Evolutionary conservation across 2,888 invertebrate species (phyloP).

Genomic region (Acanthoscelides obtectus): DNA sequence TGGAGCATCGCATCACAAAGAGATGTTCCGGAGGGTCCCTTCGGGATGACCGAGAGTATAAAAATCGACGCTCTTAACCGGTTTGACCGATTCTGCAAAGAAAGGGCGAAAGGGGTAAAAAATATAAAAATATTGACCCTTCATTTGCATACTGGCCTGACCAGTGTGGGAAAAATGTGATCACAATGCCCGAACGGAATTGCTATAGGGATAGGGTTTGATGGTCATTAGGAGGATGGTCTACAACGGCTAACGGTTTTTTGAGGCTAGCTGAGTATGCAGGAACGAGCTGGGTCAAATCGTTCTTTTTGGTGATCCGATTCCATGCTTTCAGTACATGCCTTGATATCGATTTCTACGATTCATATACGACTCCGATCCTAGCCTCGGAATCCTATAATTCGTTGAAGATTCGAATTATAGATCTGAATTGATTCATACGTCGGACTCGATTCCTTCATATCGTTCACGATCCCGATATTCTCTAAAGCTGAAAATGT

Average conservation of each 20-base stretch:
- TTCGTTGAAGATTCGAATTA: too few relatives aligned
- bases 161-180: constrained; percentile 32
- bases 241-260: constrained; percentile 20
- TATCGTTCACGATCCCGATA: too few relatives aligned
- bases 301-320: too few relatives aligned
- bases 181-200: constrained; percentile 6
- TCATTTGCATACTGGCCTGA: constrained; percentile 44
- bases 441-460: too few relatives aligned
- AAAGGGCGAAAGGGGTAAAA: constrained; percentile 23
- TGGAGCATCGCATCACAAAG: neutral
- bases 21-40: neutral
- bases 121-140: constrained; percentile 42
- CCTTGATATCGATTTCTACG: too few relatives aligned
- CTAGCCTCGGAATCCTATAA: too few relatives aligned
- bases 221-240: constrained; percentile 11
- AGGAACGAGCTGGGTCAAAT: neutral
- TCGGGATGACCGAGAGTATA: constrained; percentile 22
- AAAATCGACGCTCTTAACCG: constrained; percentile 40
- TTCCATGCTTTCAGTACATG: too few relatives aligned
- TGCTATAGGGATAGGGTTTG: constrained; percentile 3
- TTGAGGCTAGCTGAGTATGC: constrained; percentile 11
- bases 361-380: too few relatives aligned
- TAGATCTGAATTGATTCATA: too few relatives aligned
- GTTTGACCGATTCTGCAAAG: constrained; percentile 34
- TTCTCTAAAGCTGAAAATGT: too few relatives aligned